These are phyloP conservation scores for Hipposideros armiger DNA, from an alignment of 2,113 vertebrate species.

Conservation along the genomic window DNA sequence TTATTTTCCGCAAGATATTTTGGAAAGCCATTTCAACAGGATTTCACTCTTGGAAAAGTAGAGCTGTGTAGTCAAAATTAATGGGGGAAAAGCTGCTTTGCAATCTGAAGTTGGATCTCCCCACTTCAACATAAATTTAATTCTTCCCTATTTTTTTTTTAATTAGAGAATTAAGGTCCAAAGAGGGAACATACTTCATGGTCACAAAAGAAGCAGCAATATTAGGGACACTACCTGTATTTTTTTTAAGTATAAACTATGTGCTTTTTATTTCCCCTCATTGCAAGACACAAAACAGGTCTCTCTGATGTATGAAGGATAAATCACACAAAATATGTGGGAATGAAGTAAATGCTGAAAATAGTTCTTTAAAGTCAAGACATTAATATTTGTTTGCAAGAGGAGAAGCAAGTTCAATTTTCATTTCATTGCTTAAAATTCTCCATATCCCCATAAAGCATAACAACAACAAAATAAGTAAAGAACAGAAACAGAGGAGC, in stretches of 20 bases:
- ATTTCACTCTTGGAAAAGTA: constrained; percentile 60
- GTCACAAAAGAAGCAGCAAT: background rate
- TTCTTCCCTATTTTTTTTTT: background rate
- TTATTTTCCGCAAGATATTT: constrained; percentile 81
- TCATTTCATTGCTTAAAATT: background rate
- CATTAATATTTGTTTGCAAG: constrained; percentile 12
- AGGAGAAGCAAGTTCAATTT: constrained; percentile 39
- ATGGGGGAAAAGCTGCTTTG: background rate
- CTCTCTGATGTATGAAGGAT: background rate
- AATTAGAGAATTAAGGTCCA: background rate
- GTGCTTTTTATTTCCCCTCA: background rate
- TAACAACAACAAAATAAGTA: background rate
- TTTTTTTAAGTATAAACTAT: background rate
- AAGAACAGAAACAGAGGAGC: background rate
- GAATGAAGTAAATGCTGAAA: constrained; percentile 40
- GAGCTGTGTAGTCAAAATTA: background rate
- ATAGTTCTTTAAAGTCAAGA: background rate
- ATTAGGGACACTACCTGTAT: background rate
- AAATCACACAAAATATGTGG: background rate
- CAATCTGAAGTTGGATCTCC: background rate
- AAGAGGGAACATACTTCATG: background rate
- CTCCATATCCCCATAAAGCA: background rate
- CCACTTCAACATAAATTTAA: background rate
- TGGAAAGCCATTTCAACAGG: constrained; percentile 3
- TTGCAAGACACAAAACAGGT: background rate